Base-by-base conservation (phyloP, 2,113 vertebrate species). In the Lates calcarifer region DNA sequence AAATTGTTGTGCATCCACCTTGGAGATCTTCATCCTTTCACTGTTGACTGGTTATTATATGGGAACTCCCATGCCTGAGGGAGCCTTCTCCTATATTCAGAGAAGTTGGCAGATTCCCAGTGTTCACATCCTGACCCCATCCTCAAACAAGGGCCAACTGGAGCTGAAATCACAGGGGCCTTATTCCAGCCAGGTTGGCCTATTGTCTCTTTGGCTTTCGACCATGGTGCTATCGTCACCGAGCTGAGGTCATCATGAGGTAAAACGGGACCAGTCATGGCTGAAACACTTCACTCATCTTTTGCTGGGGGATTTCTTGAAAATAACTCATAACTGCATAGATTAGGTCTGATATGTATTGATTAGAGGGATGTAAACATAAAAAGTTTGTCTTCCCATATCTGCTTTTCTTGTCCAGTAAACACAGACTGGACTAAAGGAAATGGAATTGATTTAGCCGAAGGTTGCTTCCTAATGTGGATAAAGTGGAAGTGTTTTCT, bases 91-190 rank as follows among this genome's bases (percentile, higher is more conserved):
- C 55, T 33, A 39, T 33, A 58, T 35, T 74, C 26, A 58, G 51
- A 47, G 24, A 18, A 57, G 26, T 47, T 85, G 79, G 73, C 73
- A 74, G 73, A 47, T 49, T 69, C 31, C 66, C 81, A 81, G 51
- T 49, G 57, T 86, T 73, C 77, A 77, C 22, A 62, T 79, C 68
- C 81, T 68, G 73, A 74, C 72, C 45, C 43, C 31, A 10, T 83
- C 41, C 49, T 60, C 41, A 75, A 77, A 90, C 85, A 78, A 87
- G 73, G 72, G 55, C 81, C 63, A 83, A 80, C 63, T 83, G 77
- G 61, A 90, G 82, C 77, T 90, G 79, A 85, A 90, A 81, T 68
- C 76, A 84, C 68, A 29, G 35, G 12, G 72, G 47, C 18, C 60
- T 57, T 68, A 58, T 77, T 87, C 75, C 82, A 80, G 69, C 60